A percentile compares a stretch with the other conserved stretches of the same genome.
Evolutionary conservation across 2,797 vertebrate genomes (phyloP).

Genomic region (Acestrorhynchus altus): DNA sequence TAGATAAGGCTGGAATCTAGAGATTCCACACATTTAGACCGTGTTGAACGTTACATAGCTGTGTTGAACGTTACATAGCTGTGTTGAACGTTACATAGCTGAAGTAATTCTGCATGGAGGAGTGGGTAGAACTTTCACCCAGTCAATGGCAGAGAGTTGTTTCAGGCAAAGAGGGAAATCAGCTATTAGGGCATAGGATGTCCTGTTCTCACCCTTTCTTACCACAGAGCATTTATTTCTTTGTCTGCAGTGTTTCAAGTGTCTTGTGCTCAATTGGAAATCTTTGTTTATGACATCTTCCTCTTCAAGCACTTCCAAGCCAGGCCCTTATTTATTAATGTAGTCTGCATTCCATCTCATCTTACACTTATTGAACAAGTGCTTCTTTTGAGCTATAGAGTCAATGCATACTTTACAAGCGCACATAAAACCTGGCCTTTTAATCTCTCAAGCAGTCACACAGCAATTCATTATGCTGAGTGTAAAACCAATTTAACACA

Average conservation of each 20-base stretch:
- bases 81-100: too few species aligned
- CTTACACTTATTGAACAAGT: constrained; percentile 22
- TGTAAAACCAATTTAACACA: constrained; percentile 22
- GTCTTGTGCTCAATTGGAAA: not conserved
- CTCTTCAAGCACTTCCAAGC: not conserved
- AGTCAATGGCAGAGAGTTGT: too few species aligned
- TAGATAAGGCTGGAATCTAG: too few species aligned
- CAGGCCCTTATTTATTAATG: constrained; percentile 5
- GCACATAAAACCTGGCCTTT: constrained; percentile 13
- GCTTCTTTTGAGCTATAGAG: constrained; percentile 3
- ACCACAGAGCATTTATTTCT: not conserved
- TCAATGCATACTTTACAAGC: constrained; percentile 16
- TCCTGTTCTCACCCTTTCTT: not conserved
- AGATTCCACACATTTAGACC: too few species aligned
- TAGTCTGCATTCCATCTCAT: constrained; percentile 37
- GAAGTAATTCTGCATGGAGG: too few species aligned
- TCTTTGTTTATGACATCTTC: not conserved
- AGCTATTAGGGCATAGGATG: too few species aligned
- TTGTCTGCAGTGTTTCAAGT: not conserved
- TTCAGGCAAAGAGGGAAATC: too few species aligned
- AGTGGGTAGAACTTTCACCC: too few species aligned
- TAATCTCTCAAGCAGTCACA: constrained; percentile 31
- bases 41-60: too few species aligned
- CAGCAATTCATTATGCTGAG: constrained; percentile 3
- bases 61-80: too few species aligned